Conservation (phyloP, 2,113 vertebrate species). For the Sitta europaea region DNA sequence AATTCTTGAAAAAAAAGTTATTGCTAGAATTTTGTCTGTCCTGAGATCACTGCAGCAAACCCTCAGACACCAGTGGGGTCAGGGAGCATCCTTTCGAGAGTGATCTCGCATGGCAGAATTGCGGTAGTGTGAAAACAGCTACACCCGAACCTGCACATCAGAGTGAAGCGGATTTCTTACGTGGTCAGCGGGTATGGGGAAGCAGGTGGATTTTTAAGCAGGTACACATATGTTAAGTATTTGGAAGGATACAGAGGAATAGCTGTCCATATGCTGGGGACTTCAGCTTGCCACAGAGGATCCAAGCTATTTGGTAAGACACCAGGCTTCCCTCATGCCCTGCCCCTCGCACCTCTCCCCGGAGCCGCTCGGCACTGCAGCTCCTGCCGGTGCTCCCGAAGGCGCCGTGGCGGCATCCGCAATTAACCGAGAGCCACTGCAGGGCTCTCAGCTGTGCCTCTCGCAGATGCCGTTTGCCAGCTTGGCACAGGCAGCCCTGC, state of each 20-base stretch:
- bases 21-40: not conserved
- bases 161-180: not conserved
- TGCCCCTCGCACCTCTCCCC: not conserved
- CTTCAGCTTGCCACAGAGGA: not conserved
- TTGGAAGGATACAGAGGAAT: not conserved
- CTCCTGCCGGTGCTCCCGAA: not conserved
- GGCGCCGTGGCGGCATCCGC: not conserved
- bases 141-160: not conserved
- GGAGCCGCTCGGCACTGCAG: not conserved
- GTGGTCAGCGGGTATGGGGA: not conserved
- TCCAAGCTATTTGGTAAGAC: accelerated
- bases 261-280: accelerated
- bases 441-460: not conserved
- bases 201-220: not conserved
- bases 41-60: not conserved
- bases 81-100: not conserved
- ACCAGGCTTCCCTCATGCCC: accelerated
- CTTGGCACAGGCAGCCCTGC: not conserved
- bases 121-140: not conserved
- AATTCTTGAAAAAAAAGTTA: not conserved
- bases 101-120: accelerated
- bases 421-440: not conserved
- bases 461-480: not conserved
- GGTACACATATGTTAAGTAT: not conserved
- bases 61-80: not conserved